Conservation (phyloP, 1,140 invertebrate species). For the Pogonus chalceus region DNA sequence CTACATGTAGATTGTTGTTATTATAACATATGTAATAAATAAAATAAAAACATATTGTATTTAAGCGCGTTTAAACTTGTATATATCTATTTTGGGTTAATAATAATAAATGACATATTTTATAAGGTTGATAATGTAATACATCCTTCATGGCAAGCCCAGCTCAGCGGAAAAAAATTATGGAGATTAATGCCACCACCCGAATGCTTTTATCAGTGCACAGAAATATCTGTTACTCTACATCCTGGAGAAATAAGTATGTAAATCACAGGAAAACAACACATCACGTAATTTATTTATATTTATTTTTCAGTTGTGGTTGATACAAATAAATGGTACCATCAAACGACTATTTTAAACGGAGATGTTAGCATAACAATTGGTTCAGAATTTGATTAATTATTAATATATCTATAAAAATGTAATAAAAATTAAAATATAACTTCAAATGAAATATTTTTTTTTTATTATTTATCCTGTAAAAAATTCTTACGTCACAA, state of each 20-base stretch:
- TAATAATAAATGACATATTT: no score
- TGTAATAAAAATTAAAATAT: no score
- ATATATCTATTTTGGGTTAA: no score
- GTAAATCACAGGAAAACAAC: conserved; percentile 27
- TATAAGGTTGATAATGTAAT: conserved; percentile 79
- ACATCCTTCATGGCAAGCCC: conserved; percentile 90
- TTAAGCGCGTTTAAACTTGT: no score
- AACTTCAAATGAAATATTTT: no score
- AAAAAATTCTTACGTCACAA: no score
- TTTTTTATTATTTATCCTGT: no score
- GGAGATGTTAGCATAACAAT: conserved; percentile 89
- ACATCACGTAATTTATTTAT: conserved; percentile 10
- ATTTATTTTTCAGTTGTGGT: conserved; percentile 72
- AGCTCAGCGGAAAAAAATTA: conserved; percentile 71
- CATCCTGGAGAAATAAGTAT: conserved; percentile 84
- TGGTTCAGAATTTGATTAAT: conserved; percentile 87
- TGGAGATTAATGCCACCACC: conserved; percentile 82
- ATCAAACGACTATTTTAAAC: conserved; percentile 77
- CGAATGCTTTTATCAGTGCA: conserved; percentile 75
- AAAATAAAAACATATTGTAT: no score
- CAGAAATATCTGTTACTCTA: conserved; percentile 57
- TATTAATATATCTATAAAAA: no score
- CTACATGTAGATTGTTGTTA: no score
- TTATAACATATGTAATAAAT: no score
- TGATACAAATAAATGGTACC: conserved; percentile 93